A percentile compares a stretch with the other conserved stretches of the same genome.
phyloP scores from a whole-genome alignment of 2,797 vertebrate species.

The Acridotheres tristis region DNA sequence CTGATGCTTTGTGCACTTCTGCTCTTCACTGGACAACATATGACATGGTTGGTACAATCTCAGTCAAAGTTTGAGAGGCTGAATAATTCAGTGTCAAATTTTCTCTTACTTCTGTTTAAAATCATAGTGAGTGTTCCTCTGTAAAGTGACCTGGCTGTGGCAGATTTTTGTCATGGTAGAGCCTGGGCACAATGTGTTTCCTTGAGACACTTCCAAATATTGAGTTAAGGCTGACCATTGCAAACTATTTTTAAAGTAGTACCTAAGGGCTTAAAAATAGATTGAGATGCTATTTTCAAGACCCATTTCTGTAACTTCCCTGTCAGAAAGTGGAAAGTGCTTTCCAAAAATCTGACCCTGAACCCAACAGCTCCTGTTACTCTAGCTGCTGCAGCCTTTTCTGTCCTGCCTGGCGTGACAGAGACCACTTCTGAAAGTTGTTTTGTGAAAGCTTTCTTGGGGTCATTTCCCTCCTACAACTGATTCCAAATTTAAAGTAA shows the following conservation, averaged over 20 bases:
- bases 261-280: slow-evolving; percentile 27
- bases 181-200: not conserved
- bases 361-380: not conserved
- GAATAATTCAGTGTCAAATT: slow-evolving; percentile 9
- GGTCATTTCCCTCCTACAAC: not conserved
- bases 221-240: not conserved
- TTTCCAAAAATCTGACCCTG: not conserved
- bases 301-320: not conserved
- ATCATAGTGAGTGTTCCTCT: not conserved
- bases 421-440: not conserved
- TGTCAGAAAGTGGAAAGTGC: not conserved
- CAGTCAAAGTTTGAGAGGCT: not conserved
- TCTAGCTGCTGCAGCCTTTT: not conserved
- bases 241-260: not conserved
- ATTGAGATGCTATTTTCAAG: slow-evolving; percentile 14
- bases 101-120: not conserved
- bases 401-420: not conserved
- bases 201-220: not conserved
- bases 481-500: not conserved
- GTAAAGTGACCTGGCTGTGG: not conserved
- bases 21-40: not conserved
- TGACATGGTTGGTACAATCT: not conserved
- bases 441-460: not conserved
- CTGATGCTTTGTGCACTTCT: not conserved
- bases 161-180: not conserved